Conservation (phyloP, 2,797 vertebrate species). For the Pelochelys cantorii region DNA sequence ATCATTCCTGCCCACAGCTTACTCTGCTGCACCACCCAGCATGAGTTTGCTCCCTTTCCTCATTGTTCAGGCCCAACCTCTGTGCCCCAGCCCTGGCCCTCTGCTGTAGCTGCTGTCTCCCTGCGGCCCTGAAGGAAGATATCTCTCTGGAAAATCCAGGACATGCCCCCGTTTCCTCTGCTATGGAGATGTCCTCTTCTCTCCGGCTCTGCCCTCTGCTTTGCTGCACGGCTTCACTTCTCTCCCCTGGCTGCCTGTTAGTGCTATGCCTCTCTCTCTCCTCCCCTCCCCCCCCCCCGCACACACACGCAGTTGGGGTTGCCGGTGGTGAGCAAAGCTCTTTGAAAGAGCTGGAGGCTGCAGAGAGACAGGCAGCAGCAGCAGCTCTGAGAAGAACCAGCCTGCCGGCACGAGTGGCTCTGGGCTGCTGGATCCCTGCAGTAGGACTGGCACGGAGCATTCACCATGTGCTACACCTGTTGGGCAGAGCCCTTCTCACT, state of each 20-base stretch:
- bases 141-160: not conserved
- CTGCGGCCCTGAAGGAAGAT: no score
- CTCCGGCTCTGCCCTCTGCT: not conserved
- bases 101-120: not conserved
- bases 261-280: rapidly evolving
- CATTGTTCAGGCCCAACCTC: not conserved
- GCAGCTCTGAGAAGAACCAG: not conserved
- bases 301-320: no score
- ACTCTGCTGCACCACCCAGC: not conserved
- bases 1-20: not conserved
- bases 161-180: not conserved
- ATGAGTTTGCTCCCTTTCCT: not conserved
- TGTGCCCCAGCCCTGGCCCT: no score
- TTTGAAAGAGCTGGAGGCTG: not conserved
- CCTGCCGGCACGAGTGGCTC: no score
- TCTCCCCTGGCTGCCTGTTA: not conserved
- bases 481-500: not conserved
- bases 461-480: not conserved
- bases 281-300: no score
- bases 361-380: not conserved
- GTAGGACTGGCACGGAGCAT: not conserved
- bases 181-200: not conserved
- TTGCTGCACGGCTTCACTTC: not conserved
- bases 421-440: not conserved
- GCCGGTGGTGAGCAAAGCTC: not conserved